Evolutionary conservation across 1,140 invertebrate genomes (phyloP), one percentile per base, ranked within the genome.

Genomic region (Formica selysi): DNA sequence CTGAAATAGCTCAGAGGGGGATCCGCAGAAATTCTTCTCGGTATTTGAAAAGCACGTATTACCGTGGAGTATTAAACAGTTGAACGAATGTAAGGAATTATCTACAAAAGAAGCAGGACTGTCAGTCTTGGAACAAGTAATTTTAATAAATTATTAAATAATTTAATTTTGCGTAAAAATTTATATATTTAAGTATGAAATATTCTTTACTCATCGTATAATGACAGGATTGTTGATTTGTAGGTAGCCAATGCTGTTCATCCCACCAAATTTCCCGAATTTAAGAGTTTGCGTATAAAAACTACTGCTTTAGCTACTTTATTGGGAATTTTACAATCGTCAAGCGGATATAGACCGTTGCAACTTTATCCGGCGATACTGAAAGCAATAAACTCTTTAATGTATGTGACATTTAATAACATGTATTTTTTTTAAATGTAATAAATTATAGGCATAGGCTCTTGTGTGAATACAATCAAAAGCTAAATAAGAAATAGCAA

Each of bases 1-100:
- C 96, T 10, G 96, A 96, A 92, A 96, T 97, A 4, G 95, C 95
- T 0, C 93, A 94, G 19, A 95, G 95, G 89, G 96, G 0, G 95
- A 96, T 11, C 88, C 95, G 5, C 87, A 92, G 3, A 91, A 96
- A 57, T 93, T 97, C 3, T 95, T 96, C 59, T 94, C 96, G 0
- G 92, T 95, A 26, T 92, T 96, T 41, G 96, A 97, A 79, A 95
- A 95, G 36, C 89, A 92, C 8, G 92, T 95, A 29, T 83, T 95
- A 32, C 92, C 94, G 1, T 96, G 95, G 95, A 94, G 96, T n/a
- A 93, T 94, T 88, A 95, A 87, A 78, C 95, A 95, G 65, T 92
- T 96, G 38, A 93, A 90, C 51, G 92, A 94, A n/a, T 94, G 95
- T 29, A 96, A 96, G 90, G 96, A 96, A 89, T 32, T 91, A 26